Evolutionary conservation across 2,888 invertebrate species (phyloP).

Genomic region (Halictus ligatus): DNA sequence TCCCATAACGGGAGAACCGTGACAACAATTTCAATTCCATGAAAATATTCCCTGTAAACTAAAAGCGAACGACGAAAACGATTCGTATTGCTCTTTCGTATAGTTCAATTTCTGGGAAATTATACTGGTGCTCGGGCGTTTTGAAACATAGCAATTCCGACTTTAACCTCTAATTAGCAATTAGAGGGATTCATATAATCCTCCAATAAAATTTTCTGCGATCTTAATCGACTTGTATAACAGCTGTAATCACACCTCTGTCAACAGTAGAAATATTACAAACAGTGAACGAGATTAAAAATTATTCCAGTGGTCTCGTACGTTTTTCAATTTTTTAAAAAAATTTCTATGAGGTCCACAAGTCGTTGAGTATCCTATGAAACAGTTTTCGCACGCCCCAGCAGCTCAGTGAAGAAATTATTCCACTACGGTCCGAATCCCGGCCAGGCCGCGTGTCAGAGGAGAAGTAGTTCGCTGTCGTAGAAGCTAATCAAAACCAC

Average conservation of each 20-base stretch:
- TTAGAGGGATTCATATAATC: too few relatives aligned
- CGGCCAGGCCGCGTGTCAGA: not conserved
- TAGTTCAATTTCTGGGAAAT: not conserved
- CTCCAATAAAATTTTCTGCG: not conserved
- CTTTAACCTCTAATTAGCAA: not conserved
- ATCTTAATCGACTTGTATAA: not conserved
- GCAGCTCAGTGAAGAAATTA: not conserved
- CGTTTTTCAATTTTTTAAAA: not conserved
- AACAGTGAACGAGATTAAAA: too few relatives aligned
- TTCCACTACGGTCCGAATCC: not conserved
- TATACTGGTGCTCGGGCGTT: not conserved
- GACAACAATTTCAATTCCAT: not conserved
- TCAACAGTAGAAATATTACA: too few relatives aligned
- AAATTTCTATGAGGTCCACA: not conserved
- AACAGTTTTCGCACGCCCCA: not conserved
- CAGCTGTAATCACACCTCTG: too few relatives aligned
- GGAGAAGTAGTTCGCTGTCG: not conserved
- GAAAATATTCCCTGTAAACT: too few relatives aligned
- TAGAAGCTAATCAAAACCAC: not conserved
- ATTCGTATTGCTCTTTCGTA: not conserved
- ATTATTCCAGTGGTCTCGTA: too few relatives aligned
- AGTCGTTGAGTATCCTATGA: not conserved
- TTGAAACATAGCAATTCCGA: not conserved
- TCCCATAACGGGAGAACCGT: not conserved
- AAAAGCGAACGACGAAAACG: too few relatives aligned